Conservation (phyloP, 2,113 vertebrate species). For the Proteles cristata region DNA sequence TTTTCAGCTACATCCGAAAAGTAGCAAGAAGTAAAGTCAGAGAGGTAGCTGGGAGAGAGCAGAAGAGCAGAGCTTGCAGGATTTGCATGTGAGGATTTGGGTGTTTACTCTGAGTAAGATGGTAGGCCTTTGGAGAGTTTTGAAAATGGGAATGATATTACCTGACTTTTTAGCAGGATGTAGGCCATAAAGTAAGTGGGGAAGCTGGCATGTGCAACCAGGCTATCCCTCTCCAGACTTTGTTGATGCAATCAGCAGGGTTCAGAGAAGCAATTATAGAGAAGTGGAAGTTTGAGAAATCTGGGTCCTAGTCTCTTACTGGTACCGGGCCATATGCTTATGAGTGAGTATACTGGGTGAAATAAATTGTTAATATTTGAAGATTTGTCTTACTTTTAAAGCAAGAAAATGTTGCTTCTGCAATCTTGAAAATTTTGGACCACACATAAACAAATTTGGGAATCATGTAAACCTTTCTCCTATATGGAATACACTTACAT, state of each 20-base stretch:
- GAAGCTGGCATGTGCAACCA: background rate
- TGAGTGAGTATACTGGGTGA: background rate
- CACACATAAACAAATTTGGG: background rate
- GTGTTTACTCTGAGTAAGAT: background rate
- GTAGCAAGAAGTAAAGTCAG: background rate
- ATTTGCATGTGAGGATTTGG: background rate
- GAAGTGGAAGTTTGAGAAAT: background rate
- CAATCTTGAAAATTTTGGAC: background rate
- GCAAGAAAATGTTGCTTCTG: background rate
- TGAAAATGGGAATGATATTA: background rate
- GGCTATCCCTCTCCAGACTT: background rate
- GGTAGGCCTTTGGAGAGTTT: background rate
- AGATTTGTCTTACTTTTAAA: background rate
- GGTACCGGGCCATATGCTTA: background rate
- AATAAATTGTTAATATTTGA: background rate
- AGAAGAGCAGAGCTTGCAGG: background rate
- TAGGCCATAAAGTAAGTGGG: background rate
- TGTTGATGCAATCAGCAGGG: background rate
- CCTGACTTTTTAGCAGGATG: background rate
- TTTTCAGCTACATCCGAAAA: background rate
- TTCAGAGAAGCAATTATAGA: background rate
- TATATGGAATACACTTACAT: background rate
- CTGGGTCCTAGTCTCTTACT: background rate
- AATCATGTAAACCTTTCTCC: background rate
- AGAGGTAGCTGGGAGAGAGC: background rate